Conservation (phyloP, 2,113 vertebrate species). For the Ochotona princeps region DNA sequence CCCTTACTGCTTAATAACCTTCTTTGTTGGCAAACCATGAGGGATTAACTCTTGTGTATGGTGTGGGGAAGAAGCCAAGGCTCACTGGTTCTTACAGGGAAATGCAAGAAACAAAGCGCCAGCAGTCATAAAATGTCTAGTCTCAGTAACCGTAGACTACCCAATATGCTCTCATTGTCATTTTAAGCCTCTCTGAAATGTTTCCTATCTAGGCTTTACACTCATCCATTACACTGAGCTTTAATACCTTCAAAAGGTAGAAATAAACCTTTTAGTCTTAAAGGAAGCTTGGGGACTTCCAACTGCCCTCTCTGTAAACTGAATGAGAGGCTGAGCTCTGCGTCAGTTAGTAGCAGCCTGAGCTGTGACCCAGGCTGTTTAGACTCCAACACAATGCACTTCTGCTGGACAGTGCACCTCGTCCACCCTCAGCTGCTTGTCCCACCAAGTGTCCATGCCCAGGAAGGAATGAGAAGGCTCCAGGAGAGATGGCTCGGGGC, state of each 20-base stretch:
- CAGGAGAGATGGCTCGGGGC: background rate
- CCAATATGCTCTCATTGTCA: conserved; percentile 22
- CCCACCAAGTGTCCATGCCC: background rate
- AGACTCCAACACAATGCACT: background rate
- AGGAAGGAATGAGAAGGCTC: background rate
- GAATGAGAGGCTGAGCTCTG: background rate
- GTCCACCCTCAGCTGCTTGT: background rate
- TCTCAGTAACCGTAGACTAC: background rate
- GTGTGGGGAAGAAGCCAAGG: background rate
- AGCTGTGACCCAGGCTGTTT: background rate
- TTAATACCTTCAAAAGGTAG: conserved; percentile 26
- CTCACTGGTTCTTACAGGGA: background rate
- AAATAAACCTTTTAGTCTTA: conserved; percentile 14
- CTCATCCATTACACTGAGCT: background rate
- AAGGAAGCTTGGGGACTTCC: background rate
- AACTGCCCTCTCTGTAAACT: background rate
- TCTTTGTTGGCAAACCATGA: conserved; percentile 15
- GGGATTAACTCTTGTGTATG: background rate
- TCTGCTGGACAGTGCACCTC: background rate
- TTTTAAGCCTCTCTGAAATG: conserved; percentile 4
- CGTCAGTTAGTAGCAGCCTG: background rate
- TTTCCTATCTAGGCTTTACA: background rate
- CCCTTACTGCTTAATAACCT: background rate
- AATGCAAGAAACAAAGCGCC: background rate
- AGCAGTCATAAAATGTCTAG: conserved; percentile 34